Evolutionary conservation across 2,113 vertebrate species (phyloP).

Genomic region (Pangasianodon gigas): DNA sequence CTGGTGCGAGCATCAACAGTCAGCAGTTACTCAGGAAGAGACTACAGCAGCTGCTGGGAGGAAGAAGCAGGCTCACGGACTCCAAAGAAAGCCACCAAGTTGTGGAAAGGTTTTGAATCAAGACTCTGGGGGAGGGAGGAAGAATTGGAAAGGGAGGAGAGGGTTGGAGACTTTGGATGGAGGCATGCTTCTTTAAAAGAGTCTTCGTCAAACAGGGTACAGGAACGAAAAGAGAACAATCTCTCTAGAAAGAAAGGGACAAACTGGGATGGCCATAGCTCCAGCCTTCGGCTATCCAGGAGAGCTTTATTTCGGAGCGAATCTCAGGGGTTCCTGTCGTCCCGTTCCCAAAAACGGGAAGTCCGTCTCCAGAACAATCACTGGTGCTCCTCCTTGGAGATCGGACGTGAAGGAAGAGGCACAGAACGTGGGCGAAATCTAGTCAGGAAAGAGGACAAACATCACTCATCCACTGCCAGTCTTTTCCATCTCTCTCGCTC

Average conservation of each 20-base stretch:
- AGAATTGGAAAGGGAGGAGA: conserved; percentile 62
- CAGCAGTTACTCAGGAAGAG: conserved; percentile 70
- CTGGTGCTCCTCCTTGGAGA: conserved; percentile 79
- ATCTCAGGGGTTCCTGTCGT: conserved; percentile 74
- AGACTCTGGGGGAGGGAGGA: conserved; percentile 71
- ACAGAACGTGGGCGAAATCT: conserved; percentile 63
- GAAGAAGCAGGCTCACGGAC: conserved; percentile 45
- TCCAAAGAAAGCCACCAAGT: conserved; percentile 62
- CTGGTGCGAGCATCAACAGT: conserved; percentile 74
- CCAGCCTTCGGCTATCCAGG: conserved; percentile 70
- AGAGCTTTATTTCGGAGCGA: conserved; percentile 74
- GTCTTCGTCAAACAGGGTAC: conserved; percentile 56
- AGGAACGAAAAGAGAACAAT: conserved; percentile 62
- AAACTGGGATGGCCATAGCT: conserved; percentile 68
- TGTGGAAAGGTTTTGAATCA: conserved; percentile 72
- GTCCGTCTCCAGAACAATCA: conserved; percentile 62
- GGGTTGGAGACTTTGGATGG: conserved; percentile 65
- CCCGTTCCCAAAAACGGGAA: conserved; percentile 60
- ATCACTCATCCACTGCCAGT: conserved; percentile 74
- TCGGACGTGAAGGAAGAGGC: conserved; percentile 63
- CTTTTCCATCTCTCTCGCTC: conserved; percentile 78
- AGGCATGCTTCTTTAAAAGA: conserved; percentile 62
- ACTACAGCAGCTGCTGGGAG: conserved; percentile 66
- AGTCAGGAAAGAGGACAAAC: conserved; percentile 68
- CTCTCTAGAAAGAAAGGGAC: conserved; percentile 65